Evolutionary conservation across 2,888 invertebrate genomes (phyloP), one percentile per base, ranked within the genome.

Genomic region (Dryobotodes eremita): DNA sequence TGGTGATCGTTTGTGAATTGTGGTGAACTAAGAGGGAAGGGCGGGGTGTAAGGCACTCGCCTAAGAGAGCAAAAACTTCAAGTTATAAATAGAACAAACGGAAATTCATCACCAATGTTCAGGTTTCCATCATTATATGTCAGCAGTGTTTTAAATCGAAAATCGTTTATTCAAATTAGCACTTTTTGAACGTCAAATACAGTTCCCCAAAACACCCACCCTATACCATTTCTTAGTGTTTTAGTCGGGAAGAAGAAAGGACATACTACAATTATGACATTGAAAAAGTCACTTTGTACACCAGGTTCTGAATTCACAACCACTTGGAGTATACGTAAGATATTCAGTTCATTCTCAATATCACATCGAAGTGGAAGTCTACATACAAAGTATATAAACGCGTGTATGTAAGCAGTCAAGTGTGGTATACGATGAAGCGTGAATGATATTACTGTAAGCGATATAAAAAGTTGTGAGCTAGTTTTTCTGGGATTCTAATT

Each of bases 381-480:
- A 65, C 75, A 81, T 36, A 66, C n/a, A 57, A 75, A 36, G 50
- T 65, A 76, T 26, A 83, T 79, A 65, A 55, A 71, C 20, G 31
- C 65, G 66, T 61, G 42, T 73, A 64, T 71, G 77, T 75, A 77
- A 23, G 77, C 86, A 84, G 31, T 85, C 64, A 75, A 68, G 84
- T 84, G 81, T 84, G 42, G n/a, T 76, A 77, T 46, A 86, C 86
- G 76, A 78, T 86, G 69, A 81, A 81, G 76, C 86, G 83, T 86
- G 86, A 86, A 86, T 80, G 64, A 70, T 77, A 75, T 86, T 86
- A 79, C 86, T 20, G 83, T 79, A 84, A 74, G 31, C 5, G 57
- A 70, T 76, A 73, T 66, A 80, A 83, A 83, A 83, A 79, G 26
- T 26, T 36, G 42, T 65, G 69, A 59, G 71, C 71, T 74, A 69